phyloP scores from a whole-genome alignment of 2,797 vertebrate species.

The Pterois miles region DNA sequence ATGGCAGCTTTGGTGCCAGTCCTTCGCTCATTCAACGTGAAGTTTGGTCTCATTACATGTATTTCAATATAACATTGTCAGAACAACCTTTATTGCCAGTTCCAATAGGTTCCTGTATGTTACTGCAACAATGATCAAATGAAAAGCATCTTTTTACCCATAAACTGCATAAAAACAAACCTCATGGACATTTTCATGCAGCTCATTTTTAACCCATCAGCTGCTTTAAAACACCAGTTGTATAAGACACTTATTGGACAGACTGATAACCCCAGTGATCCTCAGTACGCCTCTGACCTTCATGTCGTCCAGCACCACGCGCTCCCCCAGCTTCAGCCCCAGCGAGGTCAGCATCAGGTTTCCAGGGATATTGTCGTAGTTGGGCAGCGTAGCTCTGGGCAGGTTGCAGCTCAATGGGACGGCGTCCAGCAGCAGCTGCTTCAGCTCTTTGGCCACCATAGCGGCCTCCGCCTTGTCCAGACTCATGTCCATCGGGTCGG shows the following conservation, averaged over 20 bases:
- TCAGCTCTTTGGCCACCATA: conserved; percentile 92
- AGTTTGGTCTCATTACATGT: neutral
- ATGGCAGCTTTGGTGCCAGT: neutral
- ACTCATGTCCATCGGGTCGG: conserved; percentile 95
- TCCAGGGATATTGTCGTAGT: conserved; percentile 95
- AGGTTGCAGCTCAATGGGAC: conserved; percentile 93
- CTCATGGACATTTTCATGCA: too few species aligned
- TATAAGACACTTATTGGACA: neutral
- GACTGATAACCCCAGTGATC: neutral
- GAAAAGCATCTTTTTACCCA: neutral
- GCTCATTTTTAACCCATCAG: neutral
- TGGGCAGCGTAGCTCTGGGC: conserved; percentile 90
- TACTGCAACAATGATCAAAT: neutral
- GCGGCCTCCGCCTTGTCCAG: conserved; percentile 93
- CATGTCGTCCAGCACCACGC: conserved; percentile 87
- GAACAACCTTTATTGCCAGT: neutral
- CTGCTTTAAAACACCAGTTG: neutral
- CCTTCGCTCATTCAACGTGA: neutral
- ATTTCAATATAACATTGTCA: neutral
- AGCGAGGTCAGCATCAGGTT: conserved; percentile 92
- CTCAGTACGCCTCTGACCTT: conserved; percentile 82
- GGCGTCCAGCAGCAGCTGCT: conserved; percentile 89
- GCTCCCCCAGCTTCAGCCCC: conserved; percentile 90
- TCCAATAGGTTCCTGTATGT: neutral
- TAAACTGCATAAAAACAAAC: too few species aligned